phyloP scores from a whole-genome alignment of 2,113 vertebrate genomes.

The Laticauda colubrina region DNA sequence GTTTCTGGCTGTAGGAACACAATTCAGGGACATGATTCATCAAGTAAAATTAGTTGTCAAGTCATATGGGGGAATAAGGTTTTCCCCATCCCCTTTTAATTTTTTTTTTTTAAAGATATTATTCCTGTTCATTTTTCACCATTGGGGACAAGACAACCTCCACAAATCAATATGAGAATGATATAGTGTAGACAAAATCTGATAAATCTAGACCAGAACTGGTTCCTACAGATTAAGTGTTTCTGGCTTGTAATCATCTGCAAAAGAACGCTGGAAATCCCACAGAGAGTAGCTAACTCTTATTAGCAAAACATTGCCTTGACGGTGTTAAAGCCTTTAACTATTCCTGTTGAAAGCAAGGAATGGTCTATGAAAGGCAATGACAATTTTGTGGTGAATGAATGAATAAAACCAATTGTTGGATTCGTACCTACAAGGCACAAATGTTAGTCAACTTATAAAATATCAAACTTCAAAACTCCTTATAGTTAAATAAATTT shows the following conservation, averaged over 20 bases:
- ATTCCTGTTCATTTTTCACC: background rate
- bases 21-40: background rate
- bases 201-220: background rate
- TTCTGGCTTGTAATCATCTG: background rate
- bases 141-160: background rate
- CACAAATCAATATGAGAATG: background rate
- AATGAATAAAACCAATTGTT: background rate
- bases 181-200: background rate
- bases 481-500: background rate
- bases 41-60: slow-evolving; percentile 1
- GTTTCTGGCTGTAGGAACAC: background rate
- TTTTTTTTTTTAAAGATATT: background rate
- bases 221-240: background rate
- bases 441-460: background rate
- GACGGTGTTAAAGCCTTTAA: background rate
- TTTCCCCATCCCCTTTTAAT: background rate
- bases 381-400: background rate
- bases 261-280: background rate
- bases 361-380: background rate
- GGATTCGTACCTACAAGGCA: background rate
- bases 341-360: background rate
- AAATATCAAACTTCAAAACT: background rate
- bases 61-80: background rate
- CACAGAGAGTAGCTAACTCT: background rate
- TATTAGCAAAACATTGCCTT: background rate